These are phyloP conservation scores for Torymus auratus DNA, from an alignment of 2,888 invertebrate genomes.

Conservation along the genomic window DNA sequence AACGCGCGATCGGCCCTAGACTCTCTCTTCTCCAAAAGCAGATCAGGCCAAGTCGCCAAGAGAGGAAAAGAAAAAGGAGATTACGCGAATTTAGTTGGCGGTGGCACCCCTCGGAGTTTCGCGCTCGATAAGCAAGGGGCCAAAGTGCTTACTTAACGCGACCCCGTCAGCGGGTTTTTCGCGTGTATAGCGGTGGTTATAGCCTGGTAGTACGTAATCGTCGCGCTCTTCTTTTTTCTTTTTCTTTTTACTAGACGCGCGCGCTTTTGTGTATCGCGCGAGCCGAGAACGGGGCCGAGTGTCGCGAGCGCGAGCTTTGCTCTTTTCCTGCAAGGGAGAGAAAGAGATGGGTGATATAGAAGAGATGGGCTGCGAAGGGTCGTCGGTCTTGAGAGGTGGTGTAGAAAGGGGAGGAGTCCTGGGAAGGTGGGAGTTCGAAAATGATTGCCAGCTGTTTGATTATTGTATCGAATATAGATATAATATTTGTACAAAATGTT, in stretches of 20 bases:
- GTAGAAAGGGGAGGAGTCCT: no score
- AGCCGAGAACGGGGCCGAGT: constrained; percentile 26
- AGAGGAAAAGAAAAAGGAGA: constrained; percentile 22
- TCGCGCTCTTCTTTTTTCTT: not conserved
- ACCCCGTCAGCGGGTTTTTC: constrained; percentile 44
- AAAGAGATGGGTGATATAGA: constrained; percentile 11
- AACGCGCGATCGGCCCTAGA: not conserved
- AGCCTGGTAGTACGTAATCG: constrained; percentile 34
- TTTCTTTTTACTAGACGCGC: constrained; percentile 18
- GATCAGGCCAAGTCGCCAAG: constrained; percentile 21
- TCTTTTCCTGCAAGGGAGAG: not conserved
- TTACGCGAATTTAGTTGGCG: constrained; percentile 34
- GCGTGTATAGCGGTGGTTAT: no score
- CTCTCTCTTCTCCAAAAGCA: constrained; percentile 9
- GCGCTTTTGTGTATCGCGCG: constrained; percentile 23
- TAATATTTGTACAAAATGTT: no score
- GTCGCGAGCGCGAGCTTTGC: constrained; percentile 1
- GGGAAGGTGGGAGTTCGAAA: no score
- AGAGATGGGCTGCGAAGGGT: not conserved
- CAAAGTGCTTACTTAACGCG: constrained; percentile 61
- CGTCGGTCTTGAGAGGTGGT: no score
- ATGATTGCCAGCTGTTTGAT: no score
- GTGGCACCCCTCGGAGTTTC: constrained; percentile 43
- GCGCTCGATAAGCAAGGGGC: constrained; percentile 59
- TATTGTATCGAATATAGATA: no score